phyloP scores from a whole-genome alignment of 2,888 invertebrate species.

The Ennomos erosarius region DNA sequence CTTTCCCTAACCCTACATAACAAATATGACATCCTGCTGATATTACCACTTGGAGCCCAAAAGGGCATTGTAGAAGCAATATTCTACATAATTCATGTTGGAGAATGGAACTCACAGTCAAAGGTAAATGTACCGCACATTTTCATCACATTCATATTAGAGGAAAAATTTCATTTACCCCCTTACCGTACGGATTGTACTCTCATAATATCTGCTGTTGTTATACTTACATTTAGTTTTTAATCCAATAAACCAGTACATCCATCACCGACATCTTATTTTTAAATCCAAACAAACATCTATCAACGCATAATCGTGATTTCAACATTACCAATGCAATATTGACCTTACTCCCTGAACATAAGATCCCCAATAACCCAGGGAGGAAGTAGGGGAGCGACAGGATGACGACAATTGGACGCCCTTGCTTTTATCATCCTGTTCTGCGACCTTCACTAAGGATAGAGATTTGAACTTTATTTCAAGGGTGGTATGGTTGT shows the following conservation, averaged over 20 bases:
- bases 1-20: too few relatives aligned
- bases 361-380: slow-evolving; percentile 37
- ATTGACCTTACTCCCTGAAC: slow-evolving; percentile 36
- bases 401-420: slow-evolving; percentile 78
- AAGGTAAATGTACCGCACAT: slow-evolving; percentile 36
- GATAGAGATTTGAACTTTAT: slow-evolving; percentile 27
- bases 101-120: slow-evolving; percentile 15
- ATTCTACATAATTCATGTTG: slow-evolving; percentile 45
- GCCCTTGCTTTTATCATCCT: slow-evolving; percentile 76
- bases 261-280: slow-evolving; percentile 5
- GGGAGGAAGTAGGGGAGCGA: slow-evolving; percentile 65
- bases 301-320: slow-evolving; percentile 49
- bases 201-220: too few relatives aligned
- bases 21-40: too few relatives aligned
- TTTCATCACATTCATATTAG: slow-evolving; percentile 45
- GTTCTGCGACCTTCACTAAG: slow-evolving; percentile 38
- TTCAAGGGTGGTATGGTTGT: slow-evolving; percentile 3
- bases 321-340: slow-evolving; percentile 43
- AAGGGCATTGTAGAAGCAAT: slow-evolving; percentile 38
- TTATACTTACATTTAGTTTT: too few relatives aligned
- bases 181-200: too few relatives aligned
- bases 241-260: neutral
- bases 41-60: too few relatives aligned
- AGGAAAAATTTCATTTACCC: slow-evolving; percentile 34
- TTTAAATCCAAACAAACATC: slow-evolving; percentile 10